These are phyloP conservation scores for Mellilla xanthometata DNA, from an alignment of 2,888 invertebrate species.

Conservation along the genomic window DNA sequence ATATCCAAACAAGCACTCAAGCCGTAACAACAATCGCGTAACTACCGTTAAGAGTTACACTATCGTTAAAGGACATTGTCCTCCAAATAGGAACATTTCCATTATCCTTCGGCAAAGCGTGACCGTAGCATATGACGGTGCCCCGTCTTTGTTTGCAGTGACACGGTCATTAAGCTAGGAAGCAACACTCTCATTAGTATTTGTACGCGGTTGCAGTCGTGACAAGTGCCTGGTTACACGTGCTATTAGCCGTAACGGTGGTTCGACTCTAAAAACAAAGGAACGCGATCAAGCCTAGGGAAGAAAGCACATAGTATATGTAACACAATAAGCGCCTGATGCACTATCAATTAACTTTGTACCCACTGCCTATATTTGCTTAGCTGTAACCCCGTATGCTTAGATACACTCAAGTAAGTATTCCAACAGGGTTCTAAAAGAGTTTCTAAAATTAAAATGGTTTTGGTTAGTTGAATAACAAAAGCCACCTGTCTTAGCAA, in stretches of 20 bases:
- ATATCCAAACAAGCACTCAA: constrained; percentile 8
- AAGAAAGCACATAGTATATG: not conserved
- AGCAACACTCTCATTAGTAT: constrained; percentile 49
- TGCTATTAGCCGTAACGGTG: constrained; percentile 36
- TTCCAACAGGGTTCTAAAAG: too few species aligned
- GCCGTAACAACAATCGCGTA: constrained; percentile 11
- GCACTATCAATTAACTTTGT: not conserved
- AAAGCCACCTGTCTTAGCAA: too few species aligned
- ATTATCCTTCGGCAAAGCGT: constrained; percentile 33
- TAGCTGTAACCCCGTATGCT: too few species aligned
- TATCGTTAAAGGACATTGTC: constrained; percentile 34
- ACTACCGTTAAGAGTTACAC: constrained; percentile 25
- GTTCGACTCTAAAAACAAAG: constrained; percentile 19
- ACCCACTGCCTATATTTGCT: too few species aligned
- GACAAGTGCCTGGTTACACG: constrained; percentile 33
- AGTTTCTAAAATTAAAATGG: too few species aligned
- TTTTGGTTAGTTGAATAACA: too few species aligned
- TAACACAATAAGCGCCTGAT: not conserved
- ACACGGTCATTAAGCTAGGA: constrained; percentile 46
- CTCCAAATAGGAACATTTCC: constrained; percentile 31
- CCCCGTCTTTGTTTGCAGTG: constrained; percentile 40
- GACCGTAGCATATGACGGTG: constrained; percentile 24
- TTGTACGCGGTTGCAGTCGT: constrained; percentile 42
- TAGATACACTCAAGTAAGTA: too few species aligned
- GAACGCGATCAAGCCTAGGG: not conserved